These are phyloP conservation scores for Paramormyrops hopkinsi DNA, from an alignment of 2,797 vertebrate species.

Conservation along the genomic window DNA sequence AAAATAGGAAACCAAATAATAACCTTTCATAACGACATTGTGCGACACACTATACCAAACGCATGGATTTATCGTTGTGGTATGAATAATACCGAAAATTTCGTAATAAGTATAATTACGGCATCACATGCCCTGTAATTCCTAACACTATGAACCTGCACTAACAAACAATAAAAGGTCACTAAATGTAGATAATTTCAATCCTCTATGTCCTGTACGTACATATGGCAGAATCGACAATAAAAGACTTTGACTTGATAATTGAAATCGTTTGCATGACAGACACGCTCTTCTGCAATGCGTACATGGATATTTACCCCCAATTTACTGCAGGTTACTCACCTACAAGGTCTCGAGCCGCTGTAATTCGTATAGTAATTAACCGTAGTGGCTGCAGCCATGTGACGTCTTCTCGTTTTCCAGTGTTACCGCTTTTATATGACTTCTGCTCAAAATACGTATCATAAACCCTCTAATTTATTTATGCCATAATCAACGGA, in stretches of 20 bases:
- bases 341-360: background rate
- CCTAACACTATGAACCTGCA: background rate
- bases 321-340: background rate
- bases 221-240: background rate
- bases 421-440: background rate
- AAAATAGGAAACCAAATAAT: background rate
- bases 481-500: background rate
- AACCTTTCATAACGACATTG: background rate
- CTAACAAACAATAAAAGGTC: background rate
- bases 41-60: background rate
- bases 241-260: background rate
- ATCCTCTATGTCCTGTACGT: background rate
- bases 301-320: background rate
- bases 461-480: background rate
- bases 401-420: slow-evolving; percentile 11
- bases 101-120: background rate
- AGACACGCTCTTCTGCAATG: background rate
- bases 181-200: background rate
- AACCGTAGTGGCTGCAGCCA: slow-evolving; percentile 15
- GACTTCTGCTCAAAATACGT: background rate
- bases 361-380: slow-evolving; percentile 7
- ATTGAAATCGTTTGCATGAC: background rate
- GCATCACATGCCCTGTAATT: background rate
- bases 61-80: background rate
- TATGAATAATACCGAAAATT: background rate